phyloP scores from a whole-genome alignment of 2,888 invertebrate species.

The Bombyx huttoni region DNA sequence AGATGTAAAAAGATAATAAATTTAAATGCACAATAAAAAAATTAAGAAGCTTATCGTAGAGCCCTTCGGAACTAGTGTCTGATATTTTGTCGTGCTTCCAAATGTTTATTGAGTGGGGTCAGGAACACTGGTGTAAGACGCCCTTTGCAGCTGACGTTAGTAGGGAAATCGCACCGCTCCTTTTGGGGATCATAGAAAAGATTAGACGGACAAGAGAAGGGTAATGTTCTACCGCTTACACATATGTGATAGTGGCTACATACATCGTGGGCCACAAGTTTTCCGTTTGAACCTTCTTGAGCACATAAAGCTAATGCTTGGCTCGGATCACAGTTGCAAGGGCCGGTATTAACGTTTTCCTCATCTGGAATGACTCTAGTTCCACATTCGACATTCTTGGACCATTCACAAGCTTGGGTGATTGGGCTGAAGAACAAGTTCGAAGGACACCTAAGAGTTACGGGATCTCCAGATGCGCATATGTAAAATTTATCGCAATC shows the following conservation, averaged over 20 bases:
- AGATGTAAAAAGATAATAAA: not conserved
- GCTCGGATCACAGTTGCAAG: constrained; percentile 11
- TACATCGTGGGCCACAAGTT: constrained; percentile 27
- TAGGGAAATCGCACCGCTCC: constrained; percentile 26
- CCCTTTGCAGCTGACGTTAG: constrained; percentile 26
- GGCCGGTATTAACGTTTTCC: constrained; percentile 5
- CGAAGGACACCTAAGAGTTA: constrained; percentile 9
- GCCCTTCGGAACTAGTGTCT: not conserved
- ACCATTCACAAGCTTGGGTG: constrained; percentile 14
- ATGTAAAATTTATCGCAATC: constrained; percentile 17
- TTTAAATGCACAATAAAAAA: not conserved
- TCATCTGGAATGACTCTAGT: constrained; percentile 7
- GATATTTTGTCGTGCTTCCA: constrained; percentile 10
- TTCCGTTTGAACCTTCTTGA: constrained; percentile 16
- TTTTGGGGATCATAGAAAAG: constrained; percentile 23
- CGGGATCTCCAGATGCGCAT: constrained; percentile 12
- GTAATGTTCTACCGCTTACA: constrained; percentile 17
- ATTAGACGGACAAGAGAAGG: constrained; percentile 15
- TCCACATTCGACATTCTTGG: constrained; percentile 12
- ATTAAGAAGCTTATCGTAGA: not conserved
- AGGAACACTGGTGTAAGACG: constrained; percentile 13
- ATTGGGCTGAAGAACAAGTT: constrained; percentile 12
- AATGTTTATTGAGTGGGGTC: constrained; percentile 18
- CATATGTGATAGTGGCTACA: constrained; percentile 32
- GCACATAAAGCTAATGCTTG: constrained; percentile 19